Evolutionary conservation across 2,888 invertebrate species (phyloP).

Genomic region (Cistogaster globosa): DNA sequence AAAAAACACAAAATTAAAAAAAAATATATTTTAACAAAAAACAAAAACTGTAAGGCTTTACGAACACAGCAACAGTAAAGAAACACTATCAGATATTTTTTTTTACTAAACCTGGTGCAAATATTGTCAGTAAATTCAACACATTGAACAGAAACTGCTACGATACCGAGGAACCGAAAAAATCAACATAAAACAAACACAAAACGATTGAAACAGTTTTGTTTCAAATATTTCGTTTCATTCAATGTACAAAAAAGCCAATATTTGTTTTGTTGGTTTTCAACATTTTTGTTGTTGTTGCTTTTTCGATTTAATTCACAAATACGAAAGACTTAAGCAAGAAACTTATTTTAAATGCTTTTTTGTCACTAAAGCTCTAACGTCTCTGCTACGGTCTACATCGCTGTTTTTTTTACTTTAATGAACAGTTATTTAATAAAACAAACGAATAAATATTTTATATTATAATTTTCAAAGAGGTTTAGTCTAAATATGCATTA

Average conservation of each 20-base stretch:
- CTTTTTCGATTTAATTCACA: conserved; percentile 50
- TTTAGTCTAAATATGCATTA: no score
- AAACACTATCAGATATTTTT: conserved; percentile 72
- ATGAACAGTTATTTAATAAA: conserved; percentile 38
- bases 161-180: conserved; percentile 21
- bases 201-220: conserved; percentile 58
- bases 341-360: conserved; percentile 21
- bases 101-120: conserved; percentile 68
- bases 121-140: conserved; percentile 73
- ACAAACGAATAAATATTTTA: not conserved
- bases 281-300: conserved; percentile 19
- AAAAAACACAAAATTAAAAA: conserved; percentile 9
- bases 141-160: conserved; percentile 66
- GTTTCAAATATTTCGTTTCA: conserved; percentile 52
- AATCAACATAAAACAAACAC: conserved; percentile 17
- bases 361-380: not conserved
- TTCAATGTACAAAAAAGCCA: not conserved
- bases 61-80: conserved; percentile 69
- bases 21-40: conserved; percentile 49
- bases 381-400: conserved; percentile 1
- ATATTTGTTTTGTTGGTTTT: conserved; percentile 28
- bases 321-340: conserved; percentile 59
- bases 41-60: conserved; percentile 50
- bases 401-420: conserved; percentile 13
- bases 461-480: not conserved